These are phyloP conservation scores for Galagoides demidoff DNA, from an alignment of 2,797 vertebrate genomes.

Conservation along the genomic window DNA sequence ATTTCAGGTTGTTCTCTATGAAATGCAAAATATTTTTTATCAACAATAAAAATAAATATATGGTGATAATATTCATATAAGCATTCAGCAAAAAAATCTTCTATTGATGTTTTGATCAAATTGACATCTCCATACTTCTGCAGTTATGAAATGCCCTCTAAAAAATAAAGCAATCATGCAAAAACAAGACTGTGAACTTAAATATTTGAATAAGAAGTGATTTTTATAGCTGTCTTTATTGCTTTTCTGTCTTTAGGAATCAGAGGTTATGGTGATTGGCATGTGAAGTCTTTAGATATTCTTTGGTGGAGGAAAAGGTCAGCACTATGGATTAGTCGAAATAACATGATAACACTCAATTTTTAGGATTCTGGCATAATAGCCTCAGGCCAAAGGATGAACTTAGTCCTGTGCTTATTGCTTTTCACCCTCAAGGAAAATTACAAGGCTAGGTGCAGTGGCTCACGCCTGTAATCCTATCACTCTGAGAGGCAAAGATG, in stretches of 20 bases:
- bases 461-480: no score
- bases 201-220: conserved; percentile 46
- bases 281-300: neutral
- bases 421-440: conserved; percentile 75
- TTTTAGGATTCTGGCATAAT: conserved; percentile 55
- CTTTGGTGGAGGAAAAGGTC: conserved; percentile 57
- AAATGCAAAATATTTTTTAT: conserved; percentile 93
- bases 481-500: no score
- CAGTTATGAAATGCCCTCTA: neutral
- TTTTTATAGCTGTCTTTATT: conserved; percentile 54
- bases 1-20: conserved; percentile 89
- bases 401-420: conserved; percentile 35
- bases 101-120: conserved; percentile 58
- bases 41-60: conserved; percentile 73
- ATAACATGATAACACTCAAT: conserved; percentile 46
- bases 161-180: conserved; percentile 45
- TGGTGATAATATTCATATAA: conserved; percentile 4
- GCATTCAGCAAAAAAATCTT: conserved; percentile 5
- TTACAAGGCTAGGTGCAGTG: neutral
- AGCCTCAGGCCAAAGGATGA: conserved; percentile 49
- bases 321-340: neutral
- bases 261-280: conserved; percentile 47
- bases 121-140: neutral
- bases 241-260: conserved; percentile 47
- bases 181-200: conserved; percentile 49